Evolutionary conservation across 92 coral and sea anemone species (phyloP).

Genomic region (Phenganax subtilis): DNA sequence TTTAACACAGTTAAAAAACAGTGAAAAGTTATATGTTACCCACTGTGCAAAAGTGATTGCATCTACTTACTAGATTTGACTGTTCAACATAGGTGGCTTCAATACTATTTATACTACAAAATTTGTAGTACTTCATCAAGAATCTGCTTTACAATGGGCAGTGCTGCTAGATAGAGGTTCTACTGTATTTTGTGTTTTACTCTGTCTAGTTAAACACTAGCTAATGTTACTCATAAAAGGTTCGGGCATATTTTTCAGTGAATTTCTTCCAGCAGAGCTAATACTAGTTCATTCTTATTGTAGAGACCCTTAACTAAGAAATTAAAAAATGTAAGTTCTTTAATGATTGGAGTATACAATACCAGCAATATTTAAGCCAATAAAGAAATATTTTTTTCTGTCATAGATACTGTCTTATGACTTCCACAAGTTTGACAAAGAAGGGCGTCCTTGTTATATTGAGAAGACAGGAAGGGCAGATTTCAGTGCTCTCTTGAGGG

Average conservation of each 20-base stretch:
- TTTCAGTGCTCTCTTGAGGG: constrained; percentile 69
- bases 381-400: not conserved
- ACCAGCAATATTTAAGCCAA: not conserved
- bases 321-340: constrained; percentile 56
- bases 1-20: too few species aligned
- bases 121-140: too few species aligned
- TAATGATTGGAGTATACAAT: not conserved
- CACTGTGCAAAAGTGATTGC: too few species aligned
- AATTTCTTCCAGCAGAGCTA: not conserved
- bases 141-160: too few species aligned
- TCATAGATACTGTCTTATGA: constrained; percentile 68
- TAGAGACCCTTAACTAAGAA: constrained; percentile 89
- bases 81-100: too few species aligned
- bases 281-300: not conserved
- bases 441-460: constrained; percentile 88
- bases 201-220: too few species aligned
- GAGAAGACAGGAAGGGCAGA: constrained; percentile 92
- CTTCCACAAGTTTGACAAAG: constrained; percentile 82
- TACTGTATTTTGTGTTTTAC: too few species aligned
- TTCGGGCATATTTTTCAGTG: not conserved
- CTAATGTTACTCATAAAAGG: too few species aligned
- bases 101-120: too few species aligned
- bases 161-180: too few species aligned
- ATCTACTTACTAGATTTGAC: too few species aligned
- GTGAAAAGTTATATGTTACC: too few species aligned